Conservation (phyloP, 2,113 vertebrate species). For the Brienomyrus longianalis region DNA sequence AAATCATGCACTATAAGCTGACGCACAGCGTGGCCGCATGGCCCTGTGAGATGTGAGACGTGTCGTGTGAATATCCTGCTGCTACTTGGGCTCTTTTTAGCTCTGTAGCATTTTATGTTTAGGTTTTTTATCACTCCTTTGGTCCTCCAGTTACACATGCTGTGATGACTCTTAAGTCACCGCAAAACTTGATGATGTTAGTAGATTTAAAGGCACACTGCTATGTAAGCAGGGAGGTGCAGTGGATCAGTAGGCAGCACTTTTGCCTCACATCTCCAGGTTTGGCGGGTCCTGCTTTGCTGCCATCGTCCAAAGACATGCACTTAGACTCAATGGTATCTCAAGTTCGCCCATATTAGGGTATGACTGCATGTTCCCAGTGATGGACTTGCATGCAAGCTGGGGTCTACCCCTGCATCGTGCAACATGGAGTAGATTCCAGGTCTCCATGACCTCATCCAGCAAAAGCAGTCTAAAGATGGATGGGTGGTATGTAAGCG, state of each 20-base stretch:
- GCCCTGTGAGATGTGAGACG: not conserved
- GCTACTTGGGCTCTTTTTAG: not conserved
- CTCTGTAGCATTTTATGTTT: not conserved
- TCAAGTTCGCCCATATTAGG: not conserved
- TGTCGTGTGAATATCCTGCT: not conserved
- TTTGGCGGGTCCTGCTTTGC: not conserved
- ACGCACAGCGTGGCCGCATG: not conserved
- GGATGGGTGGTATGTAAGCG: not conserved
- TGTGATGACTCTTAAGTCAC: not conserved
- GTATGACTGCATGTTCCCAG: not conserved
- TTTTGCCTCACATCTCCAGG: not conserved
- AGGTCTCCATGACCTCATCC: not conserved
- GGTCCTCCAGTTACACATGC: not conserved
- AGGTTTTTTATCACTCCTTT: constrained; percentile 3
- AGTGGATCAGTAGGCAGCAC: not conserved
- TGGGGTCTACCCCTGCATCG: not conserved
- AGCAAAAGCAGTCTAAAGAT: not conserved
- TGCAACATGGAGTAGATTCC: not conserved
- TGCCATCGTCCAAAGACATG: not conserved
- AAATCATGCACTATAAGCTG: not conserved
- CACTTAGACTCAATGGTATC: not conserved
- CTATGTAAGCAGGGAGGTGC: not conserved
- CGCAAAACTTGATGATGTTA: not conserved
- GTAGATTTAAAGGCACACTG: not conserved
- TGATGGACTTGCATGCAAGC: not conserved